Evolutionary conservation across 2,113 vertebrate species (phyloP), one percentile per base, ranked within the genome.

Genomic region (Stigmatopora nigra): DNA sequence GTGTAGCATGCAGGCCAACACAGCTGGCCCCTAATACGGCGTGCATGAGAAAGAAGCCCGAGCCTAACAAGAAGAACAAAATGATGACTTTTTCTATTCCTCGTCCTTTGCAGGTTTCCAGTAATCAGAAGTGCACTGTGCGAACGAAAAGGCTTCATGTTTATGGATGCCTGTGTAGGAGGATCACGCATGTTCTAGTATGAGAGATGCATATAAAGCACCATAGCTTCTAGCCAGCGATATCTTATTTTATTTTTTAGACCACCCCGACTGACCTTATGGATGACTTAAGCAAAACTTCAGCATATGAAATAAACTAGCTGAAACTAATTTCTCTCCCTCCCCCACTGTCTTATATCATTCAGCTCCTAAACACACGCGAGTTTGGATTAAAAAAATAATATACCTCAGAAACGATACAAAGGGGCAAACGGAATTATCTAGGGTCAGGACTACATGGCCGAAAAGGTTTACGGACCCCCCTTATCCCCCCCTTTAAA

Each of bases 1-100:
- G 86, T 88, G 86, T 86, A 79, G 82, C 63, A 67, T 16, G 47
- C 69, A 71, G 82, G 76, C 78, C 68, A 69, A 76, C 74, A 79
- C 84, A 88, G 85, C 84, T 85, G 82, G 82, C 78, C 82, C 69
- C 77, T 84, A 81, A 85, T 81, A 78, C 78, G 81, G 70, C 73
- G 76, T 81, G 82, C 81, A 81, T 72, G 74, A 80, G 75, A 83
- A 73, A 80, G 75, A 83, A 73, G 72, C 52, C 22, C 62, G 67
- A 81, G 46, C 5, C 65, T 65, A 70, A 68, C 45, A 45, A 68
- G 61, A 52, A 73, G 78, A 64, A 68, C 64, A 9, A 71, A 31
- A 84, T 68, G 69, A 72, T 55, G 63, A 82, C 53, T 56, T 31
- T 56, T 56, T 56, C 14, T 55, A 14, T 59, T 72, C 56, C 61